These are phyloP conservation scores for Caenorhabditis japonica DNA, from an alignment of 2,888 invertebrate genomes.

Conservation along the genomic window DNA sequence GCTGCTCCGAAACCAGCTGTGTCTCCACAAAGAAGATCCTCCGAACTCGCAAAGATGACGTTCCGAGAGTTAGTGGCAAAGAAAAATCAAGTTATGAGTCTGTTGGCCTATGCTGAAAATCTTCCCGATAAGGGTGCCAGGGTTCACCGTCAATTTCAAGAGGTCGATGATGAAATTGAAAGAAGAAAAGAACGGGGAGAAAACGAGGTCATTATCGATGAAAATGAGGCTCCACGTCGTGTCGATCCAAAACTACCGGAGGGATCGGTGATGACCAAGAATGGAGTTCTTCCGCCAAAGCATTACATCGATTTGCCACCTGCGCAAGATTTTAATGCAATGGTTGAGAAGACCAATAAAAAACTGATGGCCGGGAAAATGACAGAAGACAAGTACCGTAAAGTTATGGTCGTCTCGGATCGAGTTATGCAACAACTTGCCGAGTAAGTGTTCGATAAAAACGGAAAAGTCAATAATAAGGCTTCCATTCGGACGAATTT, in stretches of 20 bases:
- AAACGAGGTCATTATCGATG: slow-evolving; percentile 12
- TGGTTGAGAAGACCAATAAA: slow-evolving; percentile 56
- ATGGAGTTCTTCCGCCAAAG: slow-evolving; percentile 29
- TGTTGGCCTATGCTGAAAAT: slow-evolving; percentile 8
- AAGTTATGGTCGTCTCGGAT: slow-evolving; percentile 62
- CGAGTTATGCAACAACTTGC: slow-evolving; percentile 62
- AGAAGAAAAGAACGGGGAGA: slow-evolving; percentile 16
- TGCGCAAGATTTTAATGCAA: slow-evolving; percentile 22
- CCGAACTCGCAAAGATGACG: slow-evolving; percentile 9
- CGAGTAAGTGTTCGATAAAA: slow-evolving; percentile 60
- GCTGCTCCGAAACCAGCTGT: slow-evolving; percentile 5
- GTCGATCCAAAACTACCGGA: slow-evolving; percentile 30
- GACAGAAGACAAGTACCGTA: slow-evolving; percentile 65
- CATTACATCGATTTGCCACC: slow-evolving; percentile 31
- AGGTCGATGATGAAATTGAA: slow-evolving; percentile 42
- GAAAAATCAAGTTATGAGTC: slow-evolving; percentile 24
- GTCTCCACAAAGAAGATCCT: slow-evolving; percentile 1
- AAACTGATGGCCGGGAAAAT: slow-evolving; percentile 73
- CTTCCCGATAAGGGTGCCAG: slow-evolving; percentile 36
- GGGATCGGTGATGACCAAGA: slow-evolving; percentile 7
- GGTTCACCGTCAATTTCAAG: slow-evolving; percentile 22
- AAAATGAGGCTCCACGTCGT: slow-evolving; percentile 11
- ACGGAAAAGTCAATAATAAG: too few species aligned
- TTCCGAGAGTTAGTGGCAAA: slow-evolving; percentile 15
- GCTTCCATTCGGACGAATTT: too few species aligned